These are phyloP conservation scores for Dissostichus mawsoni DNA, from an alignment of 2,113 vertebrate species.

Conservation along the genomic window DNA sequence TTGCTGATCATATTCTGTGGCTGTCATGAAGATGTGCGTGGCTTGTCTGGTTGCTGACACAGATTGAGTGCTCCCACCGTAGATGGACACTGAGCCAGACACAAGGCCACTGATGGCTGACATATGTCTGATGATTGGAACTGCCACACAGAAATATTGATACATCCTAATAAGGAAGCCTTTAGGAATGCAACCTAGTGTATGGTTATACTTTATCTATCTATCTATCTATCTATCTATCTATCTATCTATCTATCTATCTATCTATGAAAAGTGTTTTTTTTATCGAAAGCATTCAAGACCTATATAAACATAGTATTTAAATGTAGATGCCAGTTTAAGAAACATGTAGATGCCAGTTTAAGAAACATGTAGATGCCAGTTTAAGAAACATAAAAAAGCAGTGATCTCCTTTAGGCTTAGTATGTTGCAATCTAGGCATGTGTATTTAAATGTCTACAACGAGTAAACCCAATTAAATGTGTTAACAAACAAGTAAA, in stretches of 20 bases:
- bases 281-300: background rate
- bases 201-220: background rate
- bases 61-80: constrained; percentile 77
- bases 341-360: constrained; percentile 8
- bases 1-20: constrained; percentile 78
- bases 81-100: constrained; percentile 75
- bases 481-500: constrained; percentile 85
- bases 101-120: constrained; percentile 79
- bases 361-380: background rate
- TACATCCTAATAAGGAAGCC: constrained; percentile 23
- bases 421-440: constrained; percentile 10
- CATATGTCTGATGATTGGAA: constrained; percentile 74
- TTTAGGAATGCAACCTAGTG: background rate
- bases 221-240: background rate
- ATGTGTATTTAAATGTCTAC: constrained; percentile 72
- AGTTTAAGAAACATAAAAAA: constrained; percentile 4
- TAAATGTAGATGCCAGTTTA: background rate
- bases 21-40: constrained; percentile 71
- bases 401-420: background rate
- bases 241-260: background rate
- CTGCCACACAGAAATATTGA: constrained; percentile 62
- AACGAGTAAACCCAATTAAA: constrained; percentile 83
- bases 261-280: background rate
- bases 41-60: constrained; percentile 78
- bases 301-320: background rate